Base-by-base conservation (phyloP, 2,888 invertebrate genomes). In the Zaprionus obscuricornis region DNA sequence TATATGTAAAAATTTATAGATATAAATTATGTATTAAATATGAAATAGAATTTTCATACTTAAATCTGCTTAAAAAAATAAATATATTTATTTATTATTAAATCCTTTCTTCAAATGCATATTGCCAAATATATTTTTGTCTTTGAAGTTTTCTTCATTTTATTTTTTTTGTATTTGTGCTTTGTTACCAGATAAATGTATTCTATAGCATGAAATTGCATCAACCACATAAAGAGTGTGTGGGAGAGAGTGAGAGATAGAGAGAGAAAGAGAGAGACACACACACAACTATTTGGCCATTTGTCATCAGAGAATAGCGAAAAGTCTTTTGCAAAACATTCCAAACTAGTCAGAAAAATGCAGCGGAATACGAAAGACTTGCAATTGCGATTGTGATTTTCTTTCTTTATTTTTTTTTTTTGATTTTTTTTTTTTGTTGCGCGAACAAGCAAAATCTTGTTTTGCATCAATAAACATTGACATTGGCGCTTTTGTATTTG, bases 401-500 rank as follows among this genome's bases (percentile, higher is more conserved):
- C n/a, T n/a, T n/a, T n/a, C n/a, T n/a, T n/a, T n/a, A n/a, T n/a
- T n/a, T n/a, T n/a, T n/a, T n/a, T n/a, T n/a, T n/a, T n/a, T n/a
- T n/a, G n/a, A n/a, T n/a, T n/a, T n/a, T n/a, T n/a, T n/a, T n/a
- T 57, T 60, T 36, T 22, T 37, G 52, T 58, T 43, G 37, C 45
- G 60, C 56, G 10, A 49, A 31, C 49, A 55, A 51, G 65, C 33
- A 66, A 78, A 74, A 81, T 74, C 77, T 84, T 62, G 63, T 68
- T 85, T 74, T 82, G 85, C 84, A 69, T 84, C 82, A 67, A 81
- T 72, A 84, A 84, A 79, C 84, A 74, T 86, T 84, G 85, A 57
- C 79, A 68, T 84, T 83, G 74, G 56, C 43, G 60, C 36, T 59
- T 26, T 17, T 51, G 57, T 47, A 27, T 22, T 24, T 29, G 10